Conservation (phyloP, 2,888 invertebrate genomes). For the Tachina lurida region DNA sequence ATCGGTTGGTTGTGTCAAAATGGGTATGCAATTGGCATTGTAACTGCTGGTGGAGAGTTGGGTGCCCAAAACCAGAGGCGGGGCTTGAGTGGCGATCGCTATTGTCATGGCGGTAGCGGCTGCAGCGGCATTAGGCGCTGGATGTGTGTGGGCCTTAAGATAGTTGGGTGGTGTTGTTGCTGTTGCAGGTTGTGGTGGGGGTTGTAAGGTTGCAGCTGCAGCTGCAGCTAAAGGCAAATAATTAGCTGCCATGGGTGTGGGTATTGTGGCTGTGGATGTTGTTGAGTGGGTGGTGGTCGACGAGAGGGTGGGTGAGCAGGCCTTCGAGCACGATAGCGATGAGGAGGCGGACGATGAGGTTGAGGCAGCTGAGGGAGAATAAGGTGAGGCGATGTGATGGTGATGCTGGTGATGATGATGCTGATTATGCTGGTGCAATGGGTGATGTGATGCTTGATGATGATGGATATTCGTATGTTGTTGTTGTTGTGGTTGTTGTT, state of each 20-base stretch:
- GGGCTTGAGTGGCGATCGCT: slow-evolving; percentile 77
- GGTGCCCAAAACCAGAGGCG: slow-evolving; percentile 76
- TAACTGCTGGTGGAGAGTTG: slow-evolving; percentile 76
- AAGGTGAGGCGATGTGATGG: slow-evolving; percentile 77
- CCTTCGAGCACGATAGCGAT: slow-evolving; percentile 80
- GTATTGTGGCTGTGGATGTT: slow-evolving; percentile 80
- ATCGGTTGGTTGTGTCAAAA: slow-evolving; percentile 75
- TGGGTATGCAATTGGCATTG: slow-evolving; percentile 80
- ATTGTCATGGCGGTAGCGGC: slow-evolving; percentile 71
- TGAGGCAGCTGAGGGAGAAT: slow-evolving; percentile 77
- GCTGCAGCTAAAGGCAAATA: slow-evolving; percentile 70
- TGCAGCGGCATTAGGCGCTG: slow-evolving; percentile 70
- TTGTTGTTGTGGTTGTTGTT: slow-evolving; percentile 64
- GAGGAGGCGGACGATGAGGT: slow-evolving; percentile 80
- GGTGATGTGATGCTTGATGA: slow-evolving; percentile 72
- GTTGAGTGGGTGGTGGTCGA: slow-evolving; percentile 78
- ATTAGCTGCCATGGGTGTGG: slow-evolving; percentile 76
- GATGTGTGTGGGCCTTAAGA: slow-evolving; percentile 76
- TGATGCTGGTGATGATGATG: slow-evolving; percentile 71
- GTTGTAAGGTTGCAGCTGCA: slow-evolving; percentile 69
- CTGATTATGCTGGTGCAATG: slow-evolving; percentile 71
- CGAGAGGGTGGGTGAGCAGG: slow-evolving; percentile 79
- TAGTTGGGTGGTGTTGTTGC: slow-evolving; percentile 70
- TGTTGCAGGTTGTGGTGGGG: slow-evolving; percentile 34
- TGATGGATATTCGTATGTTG: slow-evolving; percentile 58